Percentiles rank a stretch among this genome's conserved stretches.
Evolutionary conservation across 2,888 invertebrate genomes (phyloP).

Genomic region (Diaperis boleti): DNA sequence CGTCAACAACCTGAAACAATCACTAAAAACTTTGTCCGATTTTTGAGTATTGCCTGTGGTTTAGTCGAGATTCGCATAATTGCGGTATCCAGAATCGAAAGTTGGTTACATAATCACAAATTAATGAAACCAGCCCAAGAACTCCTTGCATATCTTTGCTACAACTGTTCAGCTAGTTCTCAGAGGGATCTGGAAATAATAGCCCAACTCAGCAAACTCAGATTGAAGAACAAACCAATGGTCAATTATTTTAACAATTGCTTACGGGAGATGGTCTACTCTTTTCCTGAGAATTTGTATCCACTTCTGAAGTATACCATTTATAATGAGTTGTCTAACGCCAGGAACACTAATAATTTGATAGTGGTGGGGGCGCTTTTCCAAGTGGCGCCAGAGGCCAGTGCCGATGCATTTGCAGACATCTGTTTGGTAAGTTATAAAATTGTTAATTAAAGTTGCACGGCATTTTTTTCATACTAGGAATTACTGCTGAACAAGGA

Average conservation of each 20-base stretch:
- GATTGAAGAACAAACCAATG: constrained; percentile 93
- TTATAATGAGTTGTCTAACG: constrained; percentile 93
- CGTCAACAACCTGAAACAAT: constrained; percentile 89
- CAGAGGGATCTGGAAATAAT: constrained; percentile 77
- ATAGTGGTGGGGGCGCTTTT: constrained; percentile 90
- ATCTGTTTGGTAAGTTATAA: constrained; percentile 74
- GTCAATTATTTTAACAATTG: constrained; percentile 90
- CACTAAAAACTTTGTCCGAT: constrained; percentile 88
- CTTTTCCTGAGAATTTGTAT: constrained; percentile 86
- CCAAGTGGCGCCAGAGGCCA: constrained; percentile 83
- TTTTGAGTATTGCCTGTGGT: constrained; percentile 88
- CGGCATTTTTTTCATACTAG: constrained; percentile 63
- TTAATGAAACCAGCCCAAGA: constrained; percentile 93
- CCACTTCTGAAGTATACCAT: constrained; percentile 91
- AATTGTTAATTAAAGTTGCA: neutral
- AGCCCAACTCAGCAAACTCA: constrained; percentile 87
- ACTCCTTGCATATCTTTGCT: constrained; percentile 88
- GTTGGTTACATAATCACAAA: constrained; percentile 97
- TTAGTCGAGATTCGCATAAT: constrained; percentile 86
- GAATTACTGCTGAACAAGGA: constrained; percentile 89
- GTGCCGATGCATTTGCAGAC: constrained; percentile 86
- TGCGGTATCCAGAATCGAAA: constrained; percentile 85
- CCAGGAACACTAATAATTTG: constrained; percentile 95
- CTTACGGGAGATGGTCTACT: constrained; percentile 88
- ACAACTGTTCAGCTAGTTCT: constrained; percentile 83